Base-by-base conservation (phyloP, 1,140 invertebrate genomes). In the Rhopalosiphum padi region DNA sequence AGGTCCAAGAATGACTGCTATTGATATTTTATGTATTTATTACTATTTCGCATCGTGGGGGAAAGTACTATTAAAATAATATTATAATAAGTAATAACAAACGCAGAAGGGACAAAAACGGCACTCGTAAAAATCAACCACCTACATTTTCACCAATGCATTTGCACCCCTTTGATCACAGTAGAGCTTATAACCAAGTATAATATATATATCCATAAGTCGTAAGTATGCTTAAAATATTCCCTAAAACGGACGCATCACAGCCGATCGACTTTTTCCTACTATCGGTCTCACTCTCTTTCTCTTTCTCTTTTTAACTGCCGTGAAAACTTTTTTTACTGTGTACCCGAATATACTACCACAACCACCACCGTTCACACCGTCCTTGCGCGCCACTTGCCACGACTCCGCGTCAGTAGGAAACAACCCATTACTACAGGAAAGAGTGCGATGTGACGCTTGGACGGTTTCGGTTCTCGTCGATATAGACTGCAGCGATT, bases 401-500 rank as follows among this genome's bases (percentile, higher is more conserved):
- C 5, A 15, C 60, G 60, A n/a, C 60, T 5, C 46, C 86, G 6
- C 21, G 30, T 35, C 87, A 88, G n/a, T 88, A 51, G 89, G 89
- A 90, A 90, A 90, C 89, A 90, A 90, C 89, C 89, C 89, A 90
- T 90, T 90, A 90, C 89, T 90, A 68, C 89, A 68, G 89, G 89
- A 90, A 90, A 68, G 68, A 60, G 37, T 53, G 89, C 89, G 55
- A 90, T 90, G 89, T 90, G 25, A 90, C 89, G 89, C 89, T 90
- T 90, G 53, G 89, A 43, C 89, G 89, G 37, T 90, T 90, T 90
- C 53, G 37, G 37, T 23, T 11, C 11, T 2, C 25, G 15, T 8
- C 89, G 89, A 43, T 60, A 90, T 90, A 90, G 41, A 90, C 89
- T 90, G 3, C 89, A 68, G 4, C 41, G 53, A 90, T 90, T 89